These are phyloP conservation scores for Epinephelus cyanopodus DNA, from an alignment of 2,113 vertebrate species.

Conservation along the genomic window DNA sequence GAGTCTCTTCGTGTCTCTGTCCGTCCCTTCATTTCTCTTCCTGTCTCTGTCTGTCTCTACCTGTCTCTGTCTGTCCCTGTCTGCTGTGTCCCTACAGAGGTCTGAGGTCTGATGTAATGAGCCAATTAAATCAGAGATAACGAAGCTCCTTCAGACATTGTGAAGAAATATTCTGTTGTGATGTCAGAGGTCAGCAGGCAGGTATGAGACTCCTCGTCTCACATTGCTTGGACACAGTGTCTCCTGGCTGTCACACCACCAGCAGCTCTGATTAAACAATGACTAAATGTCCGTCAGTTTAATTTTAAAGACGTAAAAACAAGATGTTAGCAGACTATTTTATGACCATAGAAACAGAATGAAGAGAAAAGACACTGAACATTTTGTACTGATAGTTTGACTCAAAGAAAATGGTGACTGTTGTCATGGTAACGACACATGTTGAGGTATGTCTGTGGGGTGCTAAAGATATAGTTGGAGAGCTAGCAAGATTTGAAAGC, in stretches of 20 bases:
- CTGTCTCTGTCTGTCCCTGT: not conserved
- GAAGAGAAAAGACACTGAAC: too few relatives aligned
- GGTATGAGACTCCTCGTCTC: not conserved
- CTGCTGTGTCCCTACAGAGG: conserved; percentile 4
- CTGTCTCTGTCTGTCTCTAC: conserved; percentile 5
- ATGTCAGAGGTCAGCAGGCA: conserved; percentile 21
- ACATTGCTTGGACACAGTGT: too few relatives aligned
- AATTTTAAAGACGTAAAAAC: not conserved
- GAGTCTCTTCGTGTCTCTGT: conserved; percentile 1
- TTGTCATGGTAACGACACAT: too few relatives aligned
- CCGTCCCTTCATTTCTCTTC: not conserved
- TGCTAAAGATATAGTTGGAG: too few relatives aligned
- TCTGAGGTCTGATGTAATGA: conserved; percentile 23
- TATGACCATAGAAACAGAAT: not conserved
- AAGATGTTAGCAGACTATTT: not conserved
- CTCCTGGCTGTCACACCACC: too few relatives aligned
- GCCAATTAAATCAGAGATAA: conserved; percentile 36
- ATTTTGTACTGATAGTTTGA: too few relatives aligned
- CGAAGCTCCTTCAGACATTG: conserved; percentile 6
- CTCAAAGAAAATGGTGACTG: too few relatives aligned
- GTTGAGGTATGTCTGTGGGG: too few relatives aligned
- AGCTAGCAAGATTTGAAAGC: too few relatives aligned
- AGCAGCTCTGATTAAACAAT: not conserved
- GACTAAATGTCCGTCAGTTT: not conserved
- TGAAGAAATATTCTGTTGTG: conserved; percentile 11